phyloP scores from a whole-genome alignment of 2,113 vertebrate species.

The Helogale parvula region DNA sequence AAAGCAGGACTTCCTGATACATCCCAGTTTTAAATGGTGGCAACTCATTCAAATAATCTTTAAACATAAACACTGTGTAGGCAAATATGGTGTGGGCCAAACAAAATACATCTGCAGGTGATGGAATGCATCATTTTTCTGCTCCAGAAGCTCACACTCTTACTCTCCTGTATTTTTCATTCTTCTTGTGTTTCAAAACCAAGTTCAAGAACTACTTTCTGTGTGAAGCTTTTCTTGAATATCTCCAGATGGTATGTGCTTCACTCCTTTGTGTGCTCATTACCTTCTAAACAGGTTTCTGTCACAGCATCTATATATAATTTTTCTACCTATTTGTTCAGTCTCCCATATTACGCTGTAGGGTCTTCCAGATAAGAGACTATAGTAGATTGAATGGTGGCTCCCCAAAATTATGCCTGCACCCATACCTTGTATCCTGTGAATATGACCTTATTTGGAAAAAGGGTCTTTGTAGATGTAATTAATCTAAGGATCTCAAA shows the following conservation, averaged over 20 bases:
- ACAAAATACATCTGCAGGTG: conserved; percentile 47
- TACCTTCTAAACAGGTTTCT: neutral
- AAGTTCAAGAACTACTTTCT: neutral
- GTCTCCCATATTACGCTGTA: neutral
- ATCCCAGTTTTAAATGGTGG: conserved; percentile 31
- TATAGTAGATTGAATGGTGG: neutral
- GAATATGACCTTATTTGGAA: neutral
- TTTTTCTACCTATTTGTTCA: neutral
- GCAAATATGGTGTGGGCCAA: conserved; percentile 52
- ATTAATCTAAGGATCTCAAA: neutral
- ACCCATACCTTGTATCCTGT: neutral
- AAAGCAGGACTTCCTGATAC: conserved; percentile 46
- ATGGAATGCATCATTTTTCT: neutral
- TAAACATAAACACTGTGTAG: conserved; percentile 56
- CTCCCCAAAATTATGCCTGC: neutral
- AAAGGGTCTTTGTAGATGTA: neutral
- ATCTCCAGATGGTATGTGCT: neutral
- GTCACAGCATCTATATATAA: neutral
- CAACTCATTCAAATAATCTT: conserved; percentile 60
- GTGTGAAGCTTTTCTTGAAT: neutral
- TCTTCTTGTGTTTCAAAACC: neutral
- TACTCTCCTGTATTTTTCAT: neutral
- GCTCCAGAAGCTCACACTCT: neutral
- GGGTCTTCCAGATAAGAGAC: neutral
- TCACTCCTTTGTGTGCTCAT: neutral